These are phyloP conservation scores for Callyntrura sp. DNA, from an alignment of 2,888 invertebrate genomes.

Conservation along the genomic window DNA sequence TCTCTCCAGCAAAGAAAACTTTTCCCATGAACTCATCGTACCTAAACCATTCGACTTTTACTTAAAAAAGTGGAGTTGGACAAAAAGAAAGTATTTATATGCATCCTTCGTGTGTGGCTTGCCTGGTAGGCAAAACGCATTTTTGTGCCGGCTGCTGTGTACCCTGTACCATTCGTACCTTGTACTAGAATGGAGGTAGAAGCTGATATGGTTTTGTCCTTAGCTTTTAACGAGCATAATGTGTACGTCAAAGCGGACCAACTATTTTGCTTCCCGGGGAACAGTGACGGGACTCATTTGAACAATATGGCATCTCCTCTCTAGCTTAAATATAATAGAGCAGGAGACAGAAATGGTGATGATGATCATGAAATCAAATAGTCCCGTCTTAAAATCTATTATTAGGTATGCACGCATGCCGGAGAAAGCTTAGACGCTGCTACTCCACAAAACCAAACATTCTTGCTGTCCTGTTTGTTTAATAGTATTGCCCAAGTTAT, in stretches of 20 bases:
- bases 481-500: no score
- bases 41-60: conserved; percentile 26
- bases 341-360: background rate
- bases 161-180: conserved; percentile 1
- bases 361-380: conserved; percentile 54
- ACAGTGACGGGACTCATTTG: background rate
- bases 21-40: conserved; percentile 67
- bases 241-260: conserved; percentile 42
- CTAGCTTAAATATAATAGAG: conserved; percentile 45
- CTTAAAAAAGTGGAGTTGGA: conserved; percentile 19
- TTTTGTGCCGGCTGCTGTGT: conserved; percentile 25
- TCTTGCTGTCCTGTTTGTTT: no score
- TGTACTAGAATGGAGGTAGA: background rate
- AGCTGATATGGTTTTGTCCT: no score
- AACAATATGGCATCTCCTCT: conserved; percentile 52
- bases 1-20: conserved; percentile 51
- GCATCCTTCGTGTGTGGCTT: no score
- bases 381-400: background rate
- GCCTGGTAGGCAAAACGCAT: conserved; percentile 49
- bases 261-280: conserved; percentile 38
- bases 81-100: background rate
- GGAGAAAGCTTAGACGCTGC: background rate
- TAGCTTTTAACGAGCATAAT: conserved; percentile 66
- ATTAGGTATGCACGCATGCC: background rate
- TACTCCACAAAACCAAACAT: background rate